phyloP scores from a whole-genome alignment of 2,888 invertebrate species.

The Xylota segnis region DNA sequence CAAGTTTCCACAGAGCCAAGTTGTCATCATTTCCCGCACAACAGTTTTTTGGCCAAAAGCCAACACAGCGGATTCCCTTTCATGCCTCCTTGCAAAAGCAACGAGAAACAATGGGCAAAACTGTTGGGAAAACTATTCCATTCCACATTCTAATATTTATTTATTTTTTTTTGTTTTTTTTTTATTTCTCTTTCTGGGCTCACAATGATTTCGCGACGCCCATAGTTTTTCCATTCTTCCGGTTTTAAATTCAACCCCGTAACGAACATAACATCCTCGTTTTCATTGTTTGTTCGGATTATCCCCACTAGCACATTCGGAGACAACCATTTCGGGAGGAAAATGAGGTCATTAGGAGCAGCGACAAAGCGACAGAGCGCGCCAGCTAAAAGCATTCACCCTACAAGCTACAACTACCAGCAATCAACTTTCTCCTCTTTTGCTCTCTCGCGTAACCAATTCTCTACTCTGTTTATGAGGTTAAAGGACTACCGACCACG shows the following conservation, averaged over 20 bases:
- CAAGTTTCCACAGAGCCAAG: constrained; percentile 59
- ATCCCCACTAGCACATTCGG: constrained; percentile 63
- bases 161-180: constrained; percentile 15
- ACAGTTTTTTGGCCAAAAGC: constrained; percentile 67
- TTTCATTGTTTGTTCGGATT: constrained; percentile 72
- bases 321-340: constrained; percentile 65
- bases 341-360: constrained; percentile 76
- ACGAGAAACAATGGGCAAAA: constrained; percentile 65
- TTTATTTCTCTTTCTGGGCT: constrained; percentile 29
- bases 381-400: constrained; percentile 72
- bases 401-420: constrained; percentile 67
- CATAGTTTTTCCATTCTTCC: constrained; percentile 62
- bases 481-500: constrained; percentile 49
- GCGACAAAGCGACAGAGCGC: constrained; percentile 50
- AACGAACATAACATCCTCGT: constrained; percentile 73
- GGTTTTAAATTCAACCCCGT: constrained; percentile 71
- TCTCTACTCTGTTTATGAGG: constrained; percentile 59
- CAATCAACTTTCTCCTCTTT: constrained; percentile 69
- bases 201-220: constrained; percentile 50
- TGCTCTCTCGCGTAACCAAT: constrained; percentile 46
- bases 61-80: constrained; percentile 61
- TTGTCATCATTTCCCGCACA: constrained; percentile 65
- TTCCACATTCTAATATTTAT: constrained; percentile 42
- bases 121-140: constrained; percentile 65
- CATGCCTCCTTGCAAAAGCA: constrained; percentile 36